Evolutionary conservation across 2,113 vertebrate genomes (phyloP).

Genomic region (Lophochroa leadbeateri): DNA sequence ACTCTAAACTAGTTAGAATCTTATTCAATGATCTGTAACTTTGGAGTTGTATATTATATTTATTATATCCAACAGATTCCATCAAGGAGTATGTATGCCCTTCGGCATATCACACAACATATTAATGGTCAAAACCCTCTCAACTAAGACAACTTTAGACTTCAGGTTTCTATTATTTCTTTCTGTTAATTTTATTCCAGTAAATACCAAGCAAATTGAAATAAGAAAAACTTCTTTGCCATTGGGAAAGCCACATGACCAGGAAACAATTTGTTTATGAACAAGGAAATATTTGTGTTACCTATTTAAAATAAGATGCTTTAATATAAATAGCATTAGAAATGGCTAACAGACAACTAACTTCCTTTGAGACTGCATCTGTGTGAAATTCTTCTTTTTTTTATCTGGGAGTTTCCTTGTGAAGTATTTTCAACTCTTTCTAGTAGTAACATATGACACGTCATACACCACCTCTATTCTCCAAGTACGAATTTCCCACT

Average conservation of each 20-base stretch:
- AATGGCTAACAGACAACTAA: background rate
- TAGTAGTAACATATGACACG: background rate
- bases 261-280: background rate
- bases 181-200: background rate
- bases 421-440: background rate
- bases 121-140: background rate
- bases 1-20: background rate
- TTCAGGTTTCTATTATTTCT: background rate
- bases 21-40: background rate
- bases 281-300: background rate
- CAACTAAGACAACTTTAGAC: background rate
- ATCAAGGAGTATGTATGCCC: background rate
- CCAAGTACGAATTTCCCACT: background rate
- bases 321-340: background rate
- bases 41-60: background rate
- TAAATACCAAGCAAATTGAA: background rate
- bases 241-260: background rate
- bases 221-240: background rate
- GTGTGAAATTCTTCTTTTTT: background rate
- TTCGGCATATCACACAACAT: background rate
- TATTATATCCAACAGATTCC: background rate
- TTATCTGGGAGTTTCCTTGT: background rate
- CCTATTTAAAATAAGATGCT: background rate
- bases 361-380: background rate
- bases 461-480: background rate